Percentiles rank a stretch among this genome's conserved stretches.
phyloP scores from a whole-genome alignment of 1,140 invertebrate species.

The Aphis craccivora region DNA sequence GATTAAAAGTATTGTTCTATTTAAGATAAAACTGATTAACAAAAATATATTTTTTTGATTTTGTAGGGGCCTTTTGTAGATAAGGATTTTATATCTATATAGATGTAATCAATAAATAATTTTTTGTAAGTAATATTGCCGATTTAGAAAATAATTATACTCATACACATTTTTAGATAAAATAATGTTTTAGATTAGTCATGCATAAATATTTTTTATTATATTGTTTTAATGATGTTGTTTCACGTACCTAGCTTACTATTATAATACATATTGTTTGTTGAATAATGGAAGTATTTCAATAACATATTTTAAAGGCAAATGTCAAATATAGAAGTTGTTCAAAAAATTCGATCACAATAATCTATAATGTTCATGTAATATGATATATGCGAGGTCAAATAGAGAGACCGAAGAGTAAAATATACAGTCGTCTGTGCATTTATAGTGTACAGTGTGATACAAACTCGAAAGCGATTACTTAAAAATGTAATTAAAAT shows the following conservation, averaged over 20 bases:
- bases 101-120: neutral
- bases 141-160: neutral
- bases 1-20: neutral
- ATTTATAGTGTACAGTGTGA: no score
- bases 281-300: neutral
- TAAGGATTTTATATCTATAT: neutral
- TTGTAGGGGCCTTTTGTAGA: neutral
- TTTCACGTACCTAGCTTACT: neutral
- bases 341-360: neutral
- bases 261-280: neutral
- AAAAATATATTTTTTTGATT: neutral
- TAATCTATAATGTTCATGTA: neutral
- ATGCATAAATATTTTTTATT: neutral
- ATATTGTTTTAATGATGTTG: neutral
- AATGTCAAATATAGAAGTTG: neutral
- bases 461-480: neutral
- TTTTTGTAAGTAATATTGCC: neutral
- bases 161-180: neutral
- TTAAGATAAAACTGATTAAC: slow-evolving; percentile 1
- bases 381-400: neutral
- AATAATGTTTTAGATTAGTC: neutral
- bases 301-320: neutral
- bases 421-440: neutral
- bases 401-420: neutral
- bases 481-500: neutral